Conservation (phyloP, 2,113 vertebrate genomes). For the Gnathonemus longibarbis region DNA sequence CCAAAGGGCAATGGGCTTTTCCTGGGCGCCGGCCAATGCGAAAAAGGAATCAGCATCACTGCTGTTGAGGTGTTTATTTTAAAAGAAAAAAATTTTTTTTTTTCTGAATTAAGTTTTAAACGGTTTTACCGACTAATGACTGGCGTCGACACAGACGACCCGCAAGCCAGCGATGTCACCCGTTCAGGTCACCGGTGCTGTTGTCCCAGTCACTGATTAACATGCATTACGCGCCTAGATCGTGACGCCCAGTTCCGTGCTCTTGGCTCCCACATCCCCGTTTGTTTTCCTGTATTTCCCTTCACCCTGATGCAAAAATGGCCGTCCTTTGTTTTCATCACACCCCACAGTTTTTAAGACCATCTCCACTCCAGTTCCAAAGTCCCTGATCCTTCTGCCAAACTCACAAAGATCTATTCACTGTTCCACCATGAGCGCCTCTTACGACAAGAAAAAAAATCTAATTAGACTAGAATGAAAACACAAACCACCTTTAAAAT, state of each 20-base stretch:
- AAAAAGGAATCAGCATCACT: background rate
- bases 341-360: background rate
- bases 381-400: background rate
- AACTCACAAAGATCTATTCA: background rate
- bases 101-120: background rate
- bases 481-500: background rate
- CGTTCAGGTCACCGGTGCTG: background rate
- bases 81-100: background rate
- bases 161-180: background rate
- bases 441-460: background rate
- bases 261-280: background rate
- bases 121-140: background rate
- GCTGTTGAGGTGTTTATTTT: background rate
- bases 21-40: background rate
- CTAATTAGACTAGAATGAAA: background rate
- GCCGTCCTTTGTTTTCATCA: background rate
- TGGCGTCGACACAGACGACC: background rate
- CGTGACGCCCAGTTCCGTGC: background rate
- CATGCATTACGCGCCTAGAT: background rate
- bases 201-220: background rate
- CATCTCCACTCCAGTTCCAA: background rate
- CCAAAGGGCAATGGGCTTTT: slow-evolving; percentile 1
- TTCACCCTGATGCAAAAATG: background rate
- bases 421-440: background rate
- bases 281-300: background rate